A percentile compares a stretch with the other conserved stretches of the same genome.
Evolutionary conservation across 92 coral and sea anemone species (phyloP).

Genomic region (Epizoanthus rinbou): DNA sequence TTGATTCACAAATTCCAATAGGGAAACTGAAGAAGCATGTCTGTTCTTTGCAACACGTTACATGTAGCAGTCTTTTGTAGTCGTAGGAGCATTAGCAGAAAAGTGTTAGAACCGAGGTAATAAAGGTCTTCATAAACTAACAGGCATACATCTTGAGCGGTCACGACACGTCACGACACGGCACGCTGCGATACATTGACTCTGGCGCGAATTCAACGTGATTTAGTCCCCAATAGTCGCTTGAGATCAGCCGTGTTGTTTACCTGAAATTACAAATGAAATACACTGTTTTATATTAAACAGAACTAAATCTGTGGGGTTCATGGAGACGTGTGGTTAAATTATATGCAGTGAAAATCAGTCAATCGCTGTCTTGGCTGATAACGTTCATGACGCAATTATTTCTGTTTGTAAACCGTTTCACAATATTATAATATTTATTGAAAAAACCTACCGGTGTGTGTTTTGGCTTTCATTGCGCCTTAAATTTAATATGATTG

Average conservation of each 20-base stretch:
- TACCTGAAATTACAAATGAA: constrained; percentile 26
- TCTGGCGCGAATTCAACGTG: constrained; percentile 19
- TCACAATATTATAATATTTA: background rate
- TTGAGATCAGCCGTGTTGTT: constrained; percentile 17
- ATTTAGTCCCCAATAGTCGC: constrained; percentile 4
- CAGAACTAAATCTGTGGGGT: background rate
- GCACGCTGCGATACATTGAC: constrained; percentile 27
- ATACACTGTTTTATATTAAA: background rate
- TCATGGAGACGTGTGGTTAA: background rate
- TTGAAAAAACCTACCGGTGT: background rate
- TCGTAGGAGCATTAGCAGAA: background rate
- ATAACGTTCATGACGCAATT: too few species aligned
- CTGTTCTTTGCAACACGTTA: background rate
- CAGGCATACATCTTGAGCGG: constrained; percentile 1
- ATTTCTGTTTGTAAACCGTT: background rate
- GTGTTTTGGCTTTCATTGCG: constrained; percentile 8
- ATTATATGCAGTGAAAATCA: background rate
- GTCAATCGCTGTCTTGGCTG: too few species aligned
- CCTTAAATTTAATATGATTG: constrained; percentile 2
- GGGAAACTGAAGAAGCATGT: background rate
- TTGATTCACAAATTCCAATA: constrained; percentile 13
- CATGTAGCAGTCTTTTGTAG: background rate
- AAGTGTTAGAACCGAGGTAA: background rate
- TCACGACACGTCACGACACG: constrained; percentile 30
- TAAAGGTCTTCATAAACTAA: constrained; percentile 8